Evolutionary conservation across 1,140 invertebrate species (phyloP), one percentile per base, ranked within the genome.

Genomic region (Drosophila saltans): DNA sequence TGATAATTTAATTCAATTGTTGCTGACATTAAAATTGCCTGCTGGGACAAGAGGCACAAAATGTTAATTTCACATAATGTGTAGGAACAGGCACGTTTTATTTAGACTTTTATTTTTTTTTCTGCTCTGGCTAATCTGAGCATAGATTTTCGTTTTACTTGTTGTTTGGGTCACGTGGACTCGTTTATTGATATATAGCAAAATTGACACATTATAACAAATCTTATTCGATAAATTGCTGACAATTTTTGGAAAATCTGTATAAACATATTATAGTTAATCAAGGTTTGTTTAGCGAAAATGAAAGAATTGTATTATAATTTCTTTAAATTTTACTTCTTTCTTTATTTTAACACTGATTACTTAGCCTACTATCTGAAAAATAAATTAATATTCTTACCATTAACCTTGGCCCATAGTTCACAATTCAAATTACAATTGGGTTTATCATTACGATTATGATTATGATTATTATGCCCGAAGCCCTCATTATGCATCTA

Each of bases 1-100:
- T 85, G 82, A 86, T 86, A 86, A 86, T 86, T 86, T 86, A 88
- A 86, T 86, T 86, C 83, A 86, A 86, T 86, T 78, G 80, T 71
- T 78, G 72, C 80, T 82, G 79, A 75, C 82, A 88, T 82, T 86
- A 82, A 88, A 88, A 86, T 81, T 86, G 75, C 67, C 78, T 78
- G 33, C 48, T 28, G 65, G 68, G 78, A 45, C 74, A 67, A 59
- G 45, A 52, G 21, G 45, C 68, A 62, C 55, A 59, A 75, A 84
- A 80, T 85, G 81, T 81, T 77, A 80, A 81, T 85, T 84, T 61
- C 33, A 52, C 63, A 69, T 76, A 83, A 83, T 80, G 70, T 65
- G 45, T 75, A 61, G 67, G 67, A 60, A 60, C 45, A 56, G 62
- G 74, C 79, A 81, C 75, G 79, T 81, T 59, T 11, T 52, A 41